These are phyloP conservation scores for Melopsittacus undulatus DNA, from an alignment of 2,797 vertebrate genomes.

Conservation along the genomic window DNA sequence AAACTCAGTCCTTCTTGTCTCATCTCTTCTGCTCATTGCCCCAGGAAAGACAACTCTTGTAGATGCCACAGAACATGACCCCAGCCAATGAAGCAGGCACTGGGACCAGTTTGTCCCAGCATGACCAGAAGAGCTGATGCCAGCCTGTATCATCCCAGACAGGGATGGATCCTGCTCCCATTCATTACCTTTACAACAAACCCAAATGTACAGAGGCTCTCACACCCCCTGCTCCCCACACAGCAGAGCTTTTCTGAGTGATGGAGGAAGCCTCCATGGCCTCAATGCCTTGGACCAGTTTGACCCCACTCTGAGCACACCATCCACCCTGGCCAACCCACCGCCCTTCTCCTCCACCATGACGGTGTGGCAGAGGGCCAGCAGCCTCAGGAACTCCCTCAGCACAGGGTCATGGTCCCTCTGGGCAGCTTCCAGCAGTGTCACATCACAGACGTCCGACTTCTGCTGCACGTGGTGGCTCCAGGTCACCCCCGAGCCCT, in stretches of 20 bases:
- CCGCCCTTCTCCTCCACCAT: slow-evolving; percentile 86
- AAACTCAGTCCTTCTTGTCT: background rate
- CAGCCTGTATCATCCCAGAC: background rate
- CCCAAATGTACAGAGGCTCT: rapidly evolving
- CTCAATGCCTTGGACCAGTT: background rate
- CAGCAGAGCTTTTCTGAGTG: background rate
- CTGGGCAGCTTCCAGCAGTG: slow-evolving; percentile 74
- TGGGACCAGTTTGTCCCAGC: background rate
- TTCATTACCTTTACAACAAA: background rate
- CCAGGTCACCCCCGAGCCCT: slow-evolving; percentile 80
- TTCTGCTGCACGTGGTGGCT: slow-evolving; percentile 75
- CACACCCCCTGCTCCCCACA: background rate
- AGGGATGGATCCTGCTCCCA: background rate
- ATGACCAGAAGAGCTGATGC: background rate
- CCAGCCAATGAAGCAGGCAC: rapidly evolving
- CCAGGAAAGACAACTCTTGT: background rate
- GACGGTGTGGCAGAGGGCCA: slow-evolving; percentile 92
- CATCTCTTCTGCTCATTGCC: background rate
- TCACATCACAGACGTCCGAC: slow-evolving; percentile 70
- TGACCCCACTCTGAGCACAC: rapidly evolving
- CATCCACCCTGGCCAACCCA: slow-evolving; percentile 18
- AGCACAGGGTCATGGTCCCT: slow-evolving; percentile 56
- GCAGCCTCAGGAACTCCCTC: slow-evolving; percentile 85
- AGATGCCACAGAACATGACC: background rate
- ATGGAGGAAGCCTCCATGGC: rapidly evolving